phyloP scores from a whole-genome alignment of 2,888 invertebrate genomes.

The Noctua pronuba region DNA sequence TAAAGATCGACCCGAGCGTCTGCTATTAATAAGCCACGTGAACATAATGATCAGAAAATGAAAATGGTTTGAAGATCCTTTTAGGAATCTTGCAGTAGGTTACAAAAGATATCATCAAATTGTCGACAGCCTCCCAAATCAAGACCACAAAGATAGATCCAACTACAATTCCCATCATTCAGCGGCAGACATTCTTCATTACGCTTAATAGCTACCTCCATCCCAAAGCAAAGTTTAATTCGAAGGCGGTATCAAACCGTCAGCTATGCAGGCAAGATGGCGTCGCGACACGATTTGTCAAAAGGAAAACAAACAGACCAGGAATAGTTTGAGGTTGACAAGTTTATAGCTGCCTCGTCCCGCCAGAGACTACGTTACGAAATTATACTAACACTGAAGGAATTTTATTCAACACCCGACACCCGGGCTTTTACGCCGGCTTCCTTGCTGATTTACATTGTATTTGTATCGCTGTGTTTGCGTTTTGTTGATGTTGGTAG shows the following conservation, averaged over 20 bases:
- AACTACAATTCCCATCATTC: not conserved
- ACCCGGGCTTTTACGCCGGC: constrained; percentile 71
- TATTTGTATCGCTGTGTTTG: constrained; percentile 55
- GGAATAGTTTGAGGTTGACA: constrained; percentile 88
- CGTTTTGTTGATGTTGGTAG: constrained; percentile 55
- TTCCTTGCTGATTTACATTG: constrained; percentile 72
- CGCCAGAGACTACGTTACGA: constrained; percentile 71
- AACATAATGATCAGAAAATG: not conserved
- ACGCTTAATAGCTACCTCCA: constrained; percentile 47
- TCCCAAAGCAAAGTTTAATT: constrained; percentile 53
- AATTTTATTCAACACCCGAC: constrained; percentile 78
- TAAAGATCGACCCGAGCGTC: no score
- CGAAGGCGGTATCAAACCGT: constrained; percentile 62
- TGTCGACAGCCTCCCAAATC: not conserved
- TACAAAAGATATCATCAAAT: not conserved
- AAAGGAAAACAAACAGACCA: constrained; percentile 88
- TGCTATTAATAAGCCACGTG: no score
- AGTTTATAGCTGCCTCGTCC: constrained; percentile 83
- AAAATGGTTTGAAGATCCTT: not conserved
- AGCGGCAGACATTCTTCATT: constrained; percentile 29
- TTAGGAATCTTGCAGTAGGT: not conserved
- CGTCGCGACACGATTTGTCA: constrained; percentile 87
- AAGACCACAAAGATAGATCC: not conserved
- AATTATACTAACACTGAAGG: constrained; percentile 77
- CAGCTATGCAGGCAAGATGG: constrained; percentile 82